These are phyloP conservation scores for Pterophyllum scalare DNA, from an alignment of 2,113 vertebrate genomes.

Conservation along the genomic window DNA sequence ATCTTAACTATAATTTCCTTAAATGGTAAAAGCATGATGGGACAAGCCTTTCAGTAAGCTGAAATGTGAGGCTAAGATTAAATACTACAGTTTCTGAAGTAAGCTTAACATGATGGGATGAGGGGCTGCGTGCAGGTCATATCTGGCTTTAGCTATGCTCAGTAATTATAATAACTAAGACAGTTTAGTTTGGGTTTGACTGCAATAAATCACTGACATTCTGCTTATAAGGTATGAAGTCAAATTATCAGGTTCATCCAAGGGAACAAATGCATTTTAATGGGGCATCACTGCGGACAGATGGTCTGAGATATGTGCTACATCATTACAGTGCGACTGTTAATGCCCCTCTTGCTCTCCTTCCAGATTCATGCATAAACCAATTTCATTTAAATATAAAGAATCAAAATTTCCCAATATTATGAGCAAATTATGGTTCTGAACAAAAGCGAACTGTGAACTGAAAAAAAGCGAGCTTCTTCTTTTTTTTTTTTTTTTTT, in stretches of 20 bases:
- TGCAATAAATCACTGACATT: neutral
- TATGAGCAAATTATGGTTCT: neutral
- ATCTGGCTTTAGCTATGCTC: neutral
- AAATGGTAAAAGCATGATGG: neutral
- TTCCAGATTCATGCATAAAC: neutral
- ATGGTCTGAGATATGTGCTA: neutral
- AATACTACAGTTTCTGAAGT: neutral
- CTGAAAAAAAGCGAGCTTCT: neutral
- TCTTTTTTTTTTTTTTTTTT: neutral
- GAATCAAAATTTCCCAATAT: neutral
- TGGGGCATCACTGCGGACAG: neutral
- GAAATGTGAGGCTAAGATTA: neutral
- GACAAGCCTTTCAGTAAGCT: neutral
- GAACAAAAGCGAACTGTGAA: neutral
- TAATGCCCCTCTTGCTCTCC: neutral
- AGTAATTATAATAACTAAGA: neutral
- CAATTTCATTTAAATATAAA: neutral
- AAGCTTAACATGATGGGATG: slow-evolving; percentile 11
- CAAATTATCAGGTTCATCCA: slow-evolving; percentile 2
- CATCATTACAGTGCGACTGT: too few relatives aligned
- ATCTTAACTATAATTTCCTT: neutral
- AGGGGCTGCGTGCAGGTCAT: neutral
- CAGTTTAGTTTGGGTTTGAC: slow-evolving; percentile 8
- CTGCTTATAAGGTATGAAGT: neutral
- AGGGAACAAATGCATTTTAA: neutral